A percentile compares a stretch with the other conserved stretches of the same genome.
Conservation (phyloP, 2,113 vertebrate genomes). For the Callorhinus ursinus region DNA sequence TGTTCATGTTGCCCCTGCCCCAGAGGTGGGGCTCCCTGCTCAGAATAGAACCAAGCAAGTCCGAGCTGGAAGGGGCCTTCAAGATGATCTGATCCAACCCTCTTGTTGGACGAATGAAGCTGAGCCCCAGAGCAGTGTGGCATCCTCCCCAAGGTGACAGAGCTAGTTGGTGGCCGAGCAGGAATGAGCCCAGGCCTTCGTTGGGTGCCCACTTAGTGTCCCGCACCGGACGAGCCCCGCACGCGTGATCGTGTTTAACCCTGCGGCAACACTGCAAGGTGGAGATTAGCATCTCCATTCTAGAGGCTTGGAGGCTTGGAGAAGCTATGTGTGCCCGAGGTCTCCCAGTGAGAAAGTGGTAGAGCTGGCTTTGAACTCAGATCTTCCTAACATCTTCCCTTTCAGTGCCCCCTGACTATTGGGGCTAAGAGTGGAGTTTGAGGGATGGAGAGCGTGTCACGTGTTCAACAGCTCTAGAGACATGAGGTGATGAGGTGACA, state of each 20-base stretch:
- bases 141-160: not conserved
- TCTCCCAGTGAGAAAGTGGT: not conserved
- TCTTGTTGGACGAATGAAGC: conserved; percentile 54
- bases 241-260: not conserved
- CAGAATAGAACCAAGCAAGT: conserved; percentile 79
- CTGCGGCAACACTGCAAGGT: not conserved
- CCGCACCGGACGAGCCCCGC: not conserved
- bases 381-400: not conserved
- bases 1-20: conserved; percentile 54
- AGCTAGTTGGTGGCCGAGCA: not conserved
- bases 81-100: not conserved
- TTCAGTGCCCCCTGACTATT: not conserved
- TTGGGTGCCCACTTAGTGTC: not conserved
- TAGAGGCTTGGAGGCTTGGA: not conserved
- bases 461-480: not conserved
- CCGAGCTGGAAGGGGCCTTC: conserved; percentile 73
- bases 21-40: conserved; percentile 76
- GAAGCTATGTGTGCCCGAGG: not conserved
- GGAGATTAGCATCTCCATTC: not conserved
- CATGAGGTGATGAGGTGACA: not conserved
- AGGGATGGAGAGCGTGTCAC: not conserved
- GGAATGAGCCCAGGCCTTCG: not conserved
- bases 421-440: not conserved
- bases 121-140: not conserved
- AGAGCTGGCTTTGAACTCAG: not conserved